Base-by-base conservation (phyloP, 2,888 invertebrate genomes). In the Pammene fasciana region DNA sequence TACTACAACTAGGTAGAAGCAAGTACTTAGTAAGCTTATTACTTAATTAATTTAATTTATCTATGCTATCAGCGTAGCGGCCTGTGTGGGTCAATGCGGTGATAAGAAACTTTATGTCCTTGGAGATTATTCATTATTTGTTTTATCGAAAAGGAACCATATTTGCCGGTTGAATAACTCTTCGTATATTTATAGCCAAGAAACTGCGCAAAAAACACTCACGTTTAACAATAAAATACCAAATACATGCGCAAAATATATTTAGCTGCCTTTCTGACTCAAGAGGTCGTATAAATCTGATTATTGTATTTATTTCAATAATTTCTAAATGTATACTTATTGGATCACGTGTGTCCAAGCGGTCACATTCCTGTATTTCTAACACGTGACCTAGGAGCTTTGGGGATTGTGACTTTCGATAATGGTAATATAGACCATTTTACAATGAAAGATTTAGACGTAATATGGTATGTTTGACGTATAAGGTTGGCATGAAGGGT, bases 301-400 rank as follows among this genome's bases (percentile, higher is more conserved):
- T 10, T 14, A n/a, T 16, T 36, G 50, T 41, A 61, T 61, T 50
- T 50, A 50, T 62, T 50, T 50, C 18, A 50, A 62, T 62, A 50
- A 62, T 62, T 61, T 50, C 14, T 38, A 6, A n/a, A 46, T 10
- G 34, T 13, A n/a, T 46, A 26, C 26, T 26, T 38, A 0, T 2
- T 7, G 0, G 9, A 61, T 62, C 62, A 52, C 50, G 50, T 62
- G 50, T 52, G 5, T 9, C 18, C 1, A 9, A 18, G n/a, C 18
- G 13, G 48, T 61, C 38, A 50, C 16, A 50, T 18, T 38, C 38
- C 9, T 11, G 26, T 16, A 16, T 8, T 8, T 6, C 3, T 11
- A 13, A 50, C 16, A 61, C 61, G 48, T 41, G 61, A 61, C 16
- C 14, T 0, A 55, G 18, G 7, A 0, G 11, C 13, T 59, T 45